Percentiles rank a stretch among this genome's conserved stretches.
Conservation (phyloP, 2,797 vertebrate species). For the Lutjanus campechanus region DNA sequence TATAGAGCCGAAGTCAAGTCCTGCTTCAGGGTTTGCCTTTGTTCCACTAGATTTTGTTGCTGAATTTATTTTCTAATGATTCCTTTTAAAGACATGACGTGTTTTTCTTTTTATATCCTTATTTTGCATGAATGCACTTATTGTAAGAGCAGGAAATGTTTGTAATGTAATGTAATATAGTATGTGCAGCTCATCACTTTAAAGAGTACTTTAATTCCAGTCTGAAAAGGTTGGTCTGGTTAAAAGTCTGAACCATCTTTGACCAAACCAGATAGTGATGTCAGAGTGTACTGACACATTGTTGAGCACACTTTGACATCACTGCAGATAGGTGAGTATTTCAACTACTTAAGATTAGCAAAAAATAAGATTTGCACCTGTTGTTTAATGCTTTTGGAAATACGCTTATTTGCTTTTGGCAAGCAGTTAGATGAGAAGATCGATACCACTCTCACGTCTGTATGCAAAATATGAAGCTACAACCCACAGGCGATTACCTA, state of each 20-base stretch:
- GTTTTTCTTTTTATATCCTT: constrained; percentile 21
- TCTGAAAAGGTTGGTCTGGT: not conserved
- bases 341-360: not conserved
- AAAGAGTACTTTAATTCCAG: constrained; percentile 14
- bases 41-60: constrained; percentile 11
- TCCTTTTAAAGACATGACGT: constrained; percentile 22
- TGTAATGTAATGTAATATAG: constrained; percentile 15
- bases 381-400: not conserved
- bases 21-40: constrained; percentile 4
- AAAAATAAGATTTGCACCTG: not conserved
- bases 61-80: constrained; percentile 20
- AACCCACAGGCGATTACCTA: not conserved
- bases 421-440: not conserved
- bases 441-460: not conserved
- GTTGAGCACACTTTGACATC: not conserved
- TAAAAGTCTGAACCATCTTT: not conserved
- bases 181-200: constrained; percentile 3
- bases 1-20: constrained; percentile 5
- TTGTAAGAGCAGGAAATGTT: not conserved
- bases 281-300: not conserved
- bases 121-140: constrained; percentile 15
- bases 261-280: not conserved
- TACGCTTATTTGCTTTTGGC: not conserved
- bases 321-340: not conserved
- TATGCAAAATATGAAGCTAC: not conserved